These are phyloP conservation scores for Himalopsyche tibetana DNA, from an alignment of 2,888 invertebrate species.

Conservation along the genomic window DNA sequence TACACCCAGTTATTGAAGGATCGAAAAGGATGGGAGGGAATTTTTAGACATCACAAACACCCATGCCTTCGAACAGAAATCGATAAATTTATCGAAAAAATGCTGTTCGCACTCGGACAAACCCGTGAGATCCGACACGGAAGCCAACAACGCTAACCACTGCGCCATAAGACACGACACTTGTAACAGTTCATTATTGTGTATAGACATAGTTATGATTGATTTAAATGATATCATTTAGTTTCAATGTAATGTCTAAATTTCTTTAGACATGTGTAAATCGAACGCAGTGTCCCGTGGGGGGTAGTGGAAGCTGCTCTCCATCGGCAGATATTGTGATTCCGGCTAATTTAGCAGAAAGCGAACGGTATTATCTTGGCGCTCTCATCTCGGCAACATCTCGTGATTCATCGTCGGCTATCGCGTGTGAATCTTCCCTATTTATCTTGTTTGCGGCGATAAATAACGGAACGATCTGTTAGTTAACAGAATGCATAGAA, in stretches of 20 bases:
- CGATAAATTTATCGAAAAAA: no score
- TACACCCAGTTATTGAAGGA: no score
- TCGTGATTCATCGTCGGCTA: conserved; percentile 63
- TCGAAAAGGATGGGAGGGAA: no score
- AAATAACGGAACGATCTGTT: conserved; percentile 61
- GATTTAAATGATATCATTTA: background rate
- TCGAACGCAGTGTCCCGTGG: background rate
- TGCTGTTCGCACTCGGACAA: no score
- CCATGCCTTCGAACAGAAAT: no score
- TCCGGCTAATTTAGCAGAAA: conserved; percentile 31
- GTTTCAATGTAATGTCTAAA: background rate
- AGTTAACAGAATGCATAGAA: conserved; percentile 11
- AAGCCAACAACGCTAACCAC: no score
- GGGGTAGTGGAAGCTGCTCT: conserved; percentile 13
- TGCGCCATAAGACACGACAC: no score
- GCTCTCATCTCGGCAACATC: conserved; percentile 41
- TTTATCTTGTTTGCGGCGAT: conserved; percentile 64
- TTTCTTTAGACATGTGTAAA: background rate
- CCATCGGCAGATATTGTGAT: conserved; percentile 32
- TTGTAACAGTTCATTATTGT: no score
- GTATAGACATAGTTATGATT: background rate
- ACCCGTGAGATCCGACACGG: no score
- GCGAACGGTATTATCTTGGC: conserved; percentile 26
- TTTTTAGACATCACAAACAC: no score
- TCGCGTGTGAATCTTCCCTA: conserved; percentile 64